A percentile compares a stretch with the other conserved stretches of the same genome.
Evolutionary conservation across 2,888 invertebrate species (phyloP).

Genomic region (Pollenia angustigena): DNA sequence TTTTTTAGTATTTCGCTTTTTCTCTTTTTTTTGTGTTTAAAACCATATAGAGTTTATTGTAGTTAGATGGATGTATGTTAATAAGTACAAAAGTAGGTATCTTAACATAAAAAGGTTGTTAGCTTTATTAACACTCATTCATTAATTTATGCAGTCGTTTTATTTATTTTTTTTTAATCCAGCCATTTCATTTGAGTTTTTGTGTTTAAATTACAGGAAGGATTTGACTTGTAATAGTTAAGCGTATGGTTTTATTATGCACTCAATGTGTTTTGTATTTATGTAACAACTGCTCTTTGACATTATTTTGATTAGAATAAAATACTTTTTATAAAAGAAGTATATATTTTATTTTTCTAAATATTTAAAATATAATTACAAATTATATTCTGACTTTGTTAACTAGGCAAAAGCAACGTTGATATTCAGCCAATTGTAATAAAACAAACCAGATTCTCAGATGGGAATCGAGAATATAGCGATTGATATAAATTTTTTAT

Average conservation of each 20-base stretch:
- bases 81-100: background rate
- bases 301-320: background rate
- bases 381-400: no score
- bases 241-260: conserved; percentile 13
- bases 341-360: no score
- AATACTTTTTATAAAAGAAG: background rate
- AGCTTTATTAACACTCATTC: conserved; percentile 43
- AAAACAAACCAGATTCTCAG: no score
- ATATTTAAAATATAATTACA: no score
- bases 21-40: background rate
- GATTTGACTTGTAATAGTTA: conserved; percentile 28
- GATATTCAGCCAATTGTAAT: no score
- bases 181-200: conserved; percentile 32
- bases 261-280: conserved; percentile 37
- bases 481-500: no score
- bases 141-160: background rate
- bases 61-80: background rate
- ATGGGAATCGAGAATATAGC: no score
- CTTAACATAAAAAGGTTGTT: conserved; percentile 39
- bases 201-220: conserved; percentile 19
- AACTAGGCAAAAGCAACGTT: no score
- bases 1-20: background rate
- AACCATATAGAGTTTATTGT: background rate
- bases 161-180: conserved; percentile 17
- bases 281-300: conserved; percentile 25